Evolutionary conservation across 2,797 vertebrate genomes (phyloP), one percentile per base, ranked within the genome.

Genomic region (Gymnoscopelus microlampas): DNA sequence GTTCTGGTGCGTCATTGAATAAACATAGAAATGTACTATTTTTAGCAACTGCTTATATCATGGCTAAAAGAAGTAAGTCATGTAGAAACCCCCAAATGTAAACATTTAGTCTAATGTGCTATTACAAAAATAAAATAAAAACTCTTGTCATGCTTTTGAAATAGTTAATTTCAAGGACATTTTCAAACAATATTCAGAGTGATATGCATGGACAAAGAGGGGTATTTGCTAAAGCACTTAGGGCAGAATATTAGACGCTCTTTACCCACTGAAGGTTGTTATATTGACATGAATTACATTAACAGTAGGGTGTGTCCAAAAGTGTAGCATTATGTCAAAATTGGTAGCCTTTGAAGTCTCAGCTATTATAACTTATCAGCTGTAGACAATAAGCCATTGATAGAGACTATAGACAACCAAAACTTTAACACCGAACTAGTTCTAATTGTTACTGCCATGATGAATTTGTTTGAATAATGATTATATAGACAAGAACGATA

Each of bases 31-130:
- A 72, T 71, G 58, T 48, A 74, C 59, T 88, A 88, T 87, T 88
- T 89, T 84, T 82, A 85, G 80, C 80, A 39, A 39, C 29, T 86
- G 87, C 79, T 90, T 89, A 86, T 73, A 71, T 50, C 70, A 81
- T 26, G 78, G 76, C 70, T 48, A 55, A 63, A 79, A 68, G 71
- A 71, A 35, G 66, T 63, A 73, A 85, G 84, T 85, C 79, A 79
- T 76, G 81, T 71, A 81, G 76, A 85, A 89, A 74, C 29, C 78
- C 65, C 59, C 23, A 58, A 81, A 78, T 80, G 84, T 66, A 86
- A 90, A 90, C 80, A 90, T 87, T 87, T 84, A 85, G 80, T 76
- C 81, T 84, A 64, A 71, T 68, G 9, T 65, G 8, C 67, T 67
- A 73, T 73, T 55, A 80, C 55, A 71, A 80, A 60, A 85, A 73